Evolutionary conservation across 2,888 invertebrate genomes (phyloP).

Genomic region (Sinelater perroti): DNA sequence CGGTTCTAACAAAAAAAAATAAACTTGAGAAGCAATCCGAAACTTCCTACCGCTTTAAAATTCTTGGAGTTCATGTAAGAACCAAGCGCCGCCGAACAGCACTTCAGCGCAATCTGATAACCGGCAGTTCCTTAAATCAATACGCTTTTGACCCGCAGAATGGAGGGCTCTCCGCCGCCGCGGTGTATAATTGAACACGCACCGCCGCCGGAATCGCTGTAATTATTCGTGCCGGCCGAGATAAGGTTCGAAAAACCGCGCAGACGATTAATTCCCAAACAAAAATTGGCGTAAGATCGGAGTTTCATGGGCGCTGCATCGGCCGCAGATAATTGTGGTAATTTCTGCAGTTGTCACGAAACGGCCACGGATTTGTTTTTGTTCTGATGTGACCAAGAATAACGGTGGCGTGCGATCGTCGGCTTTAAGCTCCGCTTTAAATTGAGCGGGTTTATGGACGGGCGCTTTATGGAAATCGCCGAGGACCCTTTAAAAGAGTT

Average conservation of each 20-base stretch:
- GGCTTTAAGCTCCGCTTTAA: neutral
- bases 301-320: neutral
- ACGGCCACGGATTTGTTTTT: neutral
- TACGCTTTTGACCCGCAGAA: conserved; percentile 1
- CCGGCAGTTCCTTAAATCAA: neutral
- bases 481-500: too few species aligned
- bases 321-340: conserved; percentile 3
- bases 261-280: neutral
- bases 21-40: too few species aligned
- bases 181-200: conserved; percentile 5
- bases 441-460: neutral
- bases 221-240: neutral
- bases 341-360: conserved; percentile 10
- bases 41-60: too few species aligned
- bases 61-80: too few species aligned
- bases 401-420: neutral
- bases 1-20: too few species aligned
- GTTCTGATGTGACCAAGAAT: neutral
- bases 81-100: too few species aligned
- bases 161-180: neutral
- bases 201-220: conserved; percentile 1
- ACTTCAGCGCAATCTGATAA: conserved; percentile 7
- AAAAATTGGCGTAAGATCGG: conserved; percentile 7
- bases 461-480: too few species aligned
- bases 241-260: neutral